phyloP scores from a whole-genome alignment of 2,888 invertebrate genomes.

The Maniola hyperantus region DNA sequence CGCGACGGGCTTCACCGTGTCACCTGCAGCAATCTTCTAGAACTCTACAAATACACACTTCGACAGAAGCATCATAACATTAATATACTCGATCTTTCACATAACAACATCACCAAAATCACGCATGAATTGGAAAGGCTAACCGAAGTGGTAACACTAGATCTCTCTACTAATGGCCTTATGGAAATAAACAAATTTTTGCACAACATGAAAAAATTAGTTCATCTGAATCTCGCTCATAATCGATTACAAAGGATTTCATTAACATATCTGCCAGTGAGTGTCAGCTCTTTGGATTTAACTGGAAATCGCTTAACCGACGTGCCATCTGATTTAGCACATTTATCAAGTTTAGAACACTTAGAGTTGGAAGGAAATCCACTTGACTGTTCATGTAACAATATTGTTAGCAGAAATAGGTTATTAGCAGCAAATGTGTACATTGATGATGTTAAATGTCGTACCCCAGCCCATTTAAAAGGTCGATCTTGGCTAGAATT shows the following conservation, averaged over 20 bases:
- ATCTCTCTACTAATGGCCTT: constrained; percentile 85
- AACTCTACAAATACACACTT: constrained; percentile 86
- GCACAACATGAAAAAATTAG: constrained; percentile 80
- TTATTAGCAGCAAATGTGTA: constrained; percentile 79
- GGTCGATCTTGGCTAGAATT: constrained; percentile 83
- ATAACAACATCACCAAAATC: constrained; percentile 83
- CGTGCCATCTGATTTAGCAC: constrained; percentile 82
- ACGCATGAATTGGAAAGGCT: constrained; percentile 82
- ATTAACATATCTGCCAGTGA: constrained; percentile 78
- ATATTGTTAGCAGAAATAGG: constrained; percentile 84
- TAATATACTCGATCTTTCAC: constrained; percentile 84
- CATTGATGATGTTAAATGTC: constrained; percentile 82
- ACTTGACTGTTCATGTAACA: constrained; percentile 87
- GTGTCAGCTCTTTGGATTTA: constrained; percentile 84
- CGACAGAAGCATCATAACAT: constrained; percentile 78
- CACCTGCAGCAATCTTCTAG: constrained; percentile 86
- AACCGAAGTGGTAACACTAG: constrained; percentile 83
- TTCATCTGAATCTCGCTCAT: constrained; percentile 83
- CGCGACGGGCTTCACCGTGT: constrained; percentile 87
- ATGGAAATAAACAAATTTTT: constrained; percentile 83
- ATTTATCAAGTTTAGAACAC: constrained; percentile 81
- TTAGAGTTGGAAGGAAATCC: constrained; percentile 87
- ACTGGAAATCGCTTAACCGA: constrained; percentile 83
- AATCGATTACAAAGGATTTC: constrained; percentile 83
- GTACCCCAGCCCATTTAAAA: constrained; percentile 75